These are phyloP conservation scores for Zosterops borbonicus DNA, from an alignment of 2,113 vertebrate species.

Conservation along the genomic window DNA sequence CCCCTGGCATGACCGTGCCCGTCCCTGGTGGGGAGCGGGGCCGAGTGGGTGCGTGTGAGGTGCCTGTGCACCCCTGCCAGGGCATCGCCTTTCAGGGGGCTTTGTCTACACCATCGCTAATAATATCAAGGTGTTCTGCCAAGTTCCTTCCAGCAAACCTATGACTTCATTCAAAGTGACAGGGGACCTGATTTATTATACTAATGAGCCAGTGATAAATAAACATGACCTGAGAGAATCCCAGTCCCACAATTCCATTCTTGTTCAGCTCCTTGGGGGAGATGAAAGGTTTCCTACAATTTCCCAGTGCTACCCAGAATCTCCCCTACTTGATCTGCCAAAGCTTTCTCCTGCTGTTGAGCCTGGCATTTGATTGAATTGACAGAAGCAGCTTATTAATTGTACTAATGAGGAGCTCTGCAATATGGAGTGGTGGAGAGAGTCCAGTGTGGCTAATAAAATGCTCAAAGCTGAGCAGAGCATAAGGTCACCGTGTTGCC, in stretches of 20 bases:
- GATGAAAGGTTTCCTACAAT: constrained; percentile 64
- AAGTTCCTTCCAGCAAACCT: constrained; percentile 58
- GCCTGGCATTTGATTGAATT: constrained; percentile 62
- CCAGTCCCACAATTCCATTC: constrained; percentile 55
- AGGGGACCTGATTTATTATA: constrained; percentile 69
- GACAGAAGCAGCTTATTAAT: constrained; percentile 69
- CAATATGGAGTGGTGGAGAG: constrained; percentile 32
- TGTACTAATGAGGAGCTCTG: constrained; percentile 74
- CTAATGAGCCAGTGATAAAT: constrained; percentile 56
- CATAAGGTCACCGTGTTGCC: constrained; percentile 61
- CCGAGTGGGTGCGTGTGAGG: not conserved
- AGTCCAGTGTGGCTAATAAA: constrained; percentile 69
- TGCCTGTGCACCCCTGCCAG: not conserved
- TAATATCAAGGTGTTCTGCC: constrained; percentile 73
- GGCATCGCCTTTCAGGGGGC: constrained; percentile 48
- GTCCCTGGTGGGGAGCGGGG: accelerated
- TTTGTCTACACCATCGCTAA: constrained; percentile 47
- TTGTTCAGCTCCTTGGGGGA: constrained; percentile 36
- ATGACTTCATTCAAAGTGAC: constrained; percentile 64
- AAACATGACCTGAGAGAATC: constrained; percentile 61
- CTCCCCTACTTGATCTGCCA: constrained; percentile 53
- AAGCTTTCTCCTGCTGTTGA: constrained; percentile 61
- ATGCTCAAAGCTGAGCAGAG: constrained; percentile 8
- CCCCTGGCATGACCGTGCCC: not conserved
- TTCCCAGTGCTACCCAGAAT: constrained; percentile 51